A percentile compares a stretch with the other conserved stretches of the same genome.
Evolutionary conservation across 2,113 vertebrate genomes (phyloP).

Genomic region (Mormyrus iriodes): DNA sequence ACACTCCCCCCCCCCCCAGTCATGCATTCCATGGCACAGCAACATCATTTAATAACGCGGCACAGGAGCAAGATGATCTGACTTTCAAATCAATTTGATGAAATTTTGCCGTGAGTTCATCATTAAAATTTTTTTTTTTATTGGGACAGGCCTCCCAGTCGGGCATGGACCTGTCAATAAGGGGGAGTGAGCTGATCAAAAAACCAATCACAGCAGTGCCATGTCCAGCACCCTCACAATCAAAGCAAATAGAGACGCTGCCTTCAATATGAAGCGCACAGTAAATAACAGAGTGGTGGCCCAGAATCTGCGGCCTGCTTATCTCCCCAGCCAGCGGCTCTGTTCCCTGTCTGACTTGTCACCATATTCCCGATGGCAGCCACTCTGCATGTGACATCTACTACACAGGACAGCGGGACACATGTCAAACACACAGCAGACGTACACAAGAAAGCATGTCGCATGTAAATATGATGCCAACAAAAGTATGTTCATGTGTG

Average conservation of each 20-base stretch:
- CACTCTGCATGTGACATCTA: not conserved
- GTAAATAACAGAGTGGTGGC: not conserved
- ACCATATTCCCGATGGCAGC: not conserved
- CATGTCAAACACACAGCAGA: not conserved
- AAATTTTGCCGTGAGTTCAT: conserved; percentile 45
- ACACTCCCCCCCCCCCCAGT: too few relatives aligned
- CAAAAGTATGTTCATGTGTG: not conserved
- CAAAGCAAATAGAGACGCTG: not conserved
- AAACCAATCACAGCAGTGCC: not conserved
- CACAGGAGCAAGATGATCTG: conserved; percentile 42
- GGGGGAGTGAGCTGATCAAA: not conserved
- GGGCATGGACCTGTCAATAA: not conserved
- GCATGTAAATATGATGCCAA: not conserved
- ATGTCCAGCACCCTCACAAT: not conserved
- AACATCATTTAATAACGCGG: conserved; percentile 57
- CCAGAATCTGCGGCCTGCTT: not conserved
- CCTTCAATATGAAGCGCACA: not conserved
- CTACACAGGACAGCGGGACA: not conserved
- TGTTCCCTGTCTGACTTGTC: not conserved
- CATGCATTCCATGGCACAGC: conserved; percentile 37
- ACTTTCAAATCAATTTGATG: conserved; percentile 60
- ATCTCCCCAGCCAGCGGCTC: not conserved
- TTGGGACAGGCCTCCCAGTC: conserved; percentile 1
- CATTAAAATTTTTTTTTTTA: conserved; percentile 54
- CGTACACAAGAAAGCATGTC: not conserved